Evolutionary conservation across 1,140 invertebrate species (phyloP).

Genomic region (Listronotus oregonensis): DNA sequence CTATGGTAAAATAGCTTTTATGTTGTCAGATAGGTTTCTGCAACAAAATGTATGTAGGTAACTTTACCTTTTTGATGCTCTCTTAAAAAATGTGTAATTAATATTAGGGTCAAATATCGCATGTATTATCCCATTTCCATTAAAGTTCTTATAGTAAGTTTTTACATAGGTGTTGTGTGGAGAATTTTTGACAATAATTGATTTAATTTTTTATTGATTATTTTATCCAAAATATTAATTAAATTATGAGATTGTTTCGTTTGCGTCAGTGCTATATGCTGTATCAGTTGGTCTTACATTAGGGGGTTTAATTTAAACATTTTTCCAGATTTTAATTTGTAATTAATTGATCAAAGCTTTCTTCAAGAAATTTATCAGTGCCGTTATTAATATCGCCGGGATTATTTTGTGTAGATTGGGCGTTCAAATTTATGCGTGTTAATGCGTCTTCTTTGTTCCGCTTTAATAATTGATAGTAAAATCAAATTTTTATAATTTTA

Average conservation of each 20-base stretch:
- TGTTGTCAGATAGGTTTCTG: constrained; percentile 2
- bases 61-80: background rate
- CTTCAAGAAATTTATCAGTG: background rate
- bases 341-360: no score
- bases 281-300: background rate
- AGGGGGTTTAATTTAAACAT: constrained; percentile 9
- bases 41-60: background rate
- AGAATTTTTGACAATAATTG: constrained; percentile 20
- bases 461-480: constrained; percentile 56
- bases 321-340: constrained; percentile 16
- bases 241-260: background rate
- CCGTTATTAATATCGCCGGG: constrained; percentile 11
- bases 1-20: background rate
- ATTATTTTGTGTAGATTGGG: background rate
- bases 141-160: constrained; percentile 12
- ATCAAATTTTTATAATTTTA: constrained; percentile 54
- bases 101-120: background rate
- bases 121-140: constrained; percentile 14
- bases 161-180: constrained; percentile 6
- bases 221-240: constrained; percentile 8
- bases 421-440: constrained; percentile 10
- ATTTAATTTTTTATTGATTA: constrained; percentile 12
- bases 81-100: background rate
- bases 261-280: background rate
- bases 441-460: constrained; percentile 42